Percentiles rank a stretch among this genome's conserved stretches.
Evolutionary conservation across 2,113 vertebrate genomes (phyloP).

Genomic region (Sminthopsis crassicaudata): DNA sequence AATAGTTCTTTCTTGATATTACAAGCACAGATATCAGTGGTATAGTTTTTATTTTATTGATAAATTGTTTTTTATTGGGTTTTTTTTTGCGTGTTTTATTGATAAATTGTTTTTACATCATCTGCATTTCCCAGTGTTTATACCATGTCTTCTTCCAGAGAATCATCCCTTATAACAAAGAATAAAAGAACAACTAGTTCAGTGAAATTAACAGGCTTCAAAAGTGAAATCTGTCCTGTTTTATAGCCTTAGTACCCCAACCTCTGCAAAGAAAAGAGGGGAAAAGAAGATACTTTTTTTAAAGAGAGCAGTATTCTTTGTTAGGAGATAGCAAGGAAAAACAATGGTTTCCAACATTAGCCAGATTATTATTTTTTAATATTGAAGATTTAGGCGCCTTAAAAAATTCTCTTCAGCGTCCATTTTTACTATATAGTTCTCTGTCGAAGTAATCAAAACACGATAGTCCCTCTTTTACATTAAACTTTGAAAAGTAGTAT

Average conservation of each 20-base stretch:
- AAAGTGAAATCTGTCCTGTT: not conserved
- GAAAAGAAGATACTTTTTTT: constrained; percentile 2
- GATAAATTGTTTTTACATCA: not conserved
- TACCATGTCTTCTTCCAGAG: not conserved
- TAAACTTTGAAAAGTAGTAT: not conserved
- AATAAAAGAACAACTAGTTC: not conserved
- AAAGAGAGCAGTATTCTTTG: constrained; percentile 17
- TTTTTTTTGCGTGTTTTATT: not conserved
- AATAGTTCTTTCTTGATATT: constrained; percentile 23
- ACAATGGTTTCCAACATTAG: not conserved
- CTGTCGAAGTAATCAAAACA: not conserved
- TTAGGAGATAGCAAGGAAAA: not conserved
- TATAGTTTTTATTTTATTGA: not conserved
- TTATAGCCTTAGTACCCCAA: not conserved
- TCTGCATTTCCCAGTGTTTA: not conserved
- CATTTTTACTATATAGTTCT: not conserved
- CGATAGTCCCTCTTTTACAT: not conserved
- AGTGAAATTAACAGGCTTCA: not conserved
- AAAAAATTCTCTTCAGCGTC: not conserved
- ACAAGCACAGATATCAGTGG: constrained; percentile 4
- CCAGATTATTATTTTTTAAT: not conserved
- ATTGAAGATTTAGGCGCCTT: not conserved
- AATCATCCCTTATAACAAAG: not conserved
- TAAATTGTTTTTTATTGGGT: not conserved
- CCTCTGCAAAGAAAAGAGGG: not conserved